Evolutionary conservation across 2,888 invertebrate species (phyloP).

Genomic region (Leptinotarsa tumamoca): DNA sequence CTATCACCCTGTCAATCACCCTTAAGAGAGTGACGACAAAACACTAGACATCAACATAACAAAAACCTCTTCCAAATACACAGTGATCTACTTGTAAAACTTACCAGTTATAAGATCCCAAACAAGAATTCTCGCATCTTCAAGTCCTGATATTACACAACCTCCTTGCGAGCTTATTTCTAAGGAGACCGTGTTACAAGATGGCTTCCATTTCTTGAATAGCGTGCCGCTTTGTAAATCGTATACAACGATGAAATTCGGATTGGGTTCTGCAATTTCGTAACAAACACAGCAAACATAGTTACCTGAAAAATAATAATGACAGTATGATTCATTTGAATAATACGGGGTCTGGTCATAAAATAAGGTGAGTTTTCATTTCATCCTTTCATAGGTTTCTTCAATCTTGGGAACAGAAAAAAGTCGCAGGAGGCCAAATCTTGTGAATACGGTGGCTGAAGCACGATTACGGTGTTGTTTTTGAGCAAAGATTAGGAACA

Average conservation of each 20-base stretch:
- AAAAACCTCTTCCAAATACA: no score
- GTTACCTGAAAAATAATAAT: conserved; percentile 68
- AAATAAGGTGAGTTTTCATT: no score
- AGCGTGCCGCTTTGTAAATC: conserved; percentile 90
- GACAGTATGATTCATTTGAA: background rate
- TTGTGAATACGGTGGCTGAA: no score
- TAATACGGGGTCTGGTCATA: no score
- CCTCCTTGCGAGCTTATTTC: conserved; percentile 87
- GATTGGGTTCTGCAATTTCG: conserved; percentile 81
- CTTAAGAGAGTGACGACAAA: no score
- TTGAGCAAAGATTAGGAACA: no score
- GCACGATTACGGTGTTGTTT: no score
- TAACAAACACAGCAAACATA: conserved; percentile 79
- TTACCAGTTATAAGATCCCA: conserved; percentile 88
- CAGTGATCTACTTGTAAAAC: background rate
- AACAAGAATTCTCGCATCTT: conserved; percentile 84
- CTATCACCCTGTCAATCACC: no score
- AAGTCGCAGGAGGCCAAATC: no score
- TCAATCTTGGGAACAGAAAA: no score
- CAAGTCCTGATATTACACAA: conserved; percentile 86
- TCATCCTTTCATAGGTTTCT: no score
- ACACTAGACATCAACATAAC: no score
- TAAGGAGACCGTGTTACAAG: conserved; percentile 84
- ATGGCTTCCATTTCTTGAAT: conserved; percentile 93
- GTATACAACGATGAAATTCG: conserved; percentile 91